Percentiles rank a stretch among this genome's conserved stretches.
These are phyloP conservation scores for Drosophila helvetica DNA, from an alignment of 2,888 invertebrate genomes.

Conservation along the genomic window DNA sequence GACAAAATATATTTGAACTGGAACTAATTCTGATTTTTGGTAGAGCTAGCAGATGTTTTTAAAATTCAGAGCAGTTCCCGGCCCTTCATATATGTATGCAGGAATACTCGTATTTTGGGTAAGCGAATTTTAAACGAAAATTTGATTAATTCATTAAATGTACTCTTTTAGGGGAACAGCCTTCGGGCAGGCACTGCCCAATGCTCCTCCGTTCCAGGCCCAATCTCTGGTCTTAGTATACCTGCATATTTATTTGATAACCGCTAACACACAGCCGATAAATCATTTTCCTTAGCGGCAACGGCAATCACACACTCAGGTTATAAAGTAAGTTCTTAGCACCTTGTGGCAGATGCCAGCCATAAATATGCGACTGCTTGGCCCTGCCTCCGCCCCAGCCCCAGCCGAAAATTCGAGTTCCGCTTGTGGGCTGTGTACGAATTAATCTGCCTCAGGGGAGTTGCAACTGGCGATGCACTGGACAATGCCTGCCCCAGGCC, in stretches of 20 bases:
- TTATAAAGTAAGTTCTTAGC: constrained; percentile 49
- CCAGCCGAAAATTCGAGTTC: constrained; percentile 15
- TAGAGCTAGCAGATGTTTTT: too few relatives aligned
- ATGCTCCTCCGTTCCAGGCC: not conserved
- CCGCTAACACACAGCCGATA: constrained; percentile 28
- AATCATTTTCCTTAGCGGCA: constrained; percentile 28
- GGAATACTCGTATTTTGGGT: too few relatives aligned
- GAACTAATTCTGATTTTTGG: not conserved
- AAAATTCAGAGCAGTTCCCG: not conserved
- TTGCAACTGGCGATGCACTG: constrained; percentile 14
- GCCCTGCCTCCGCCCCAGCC: constrained; percentile 14
- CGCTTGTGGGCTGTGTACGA: constrained; percentile 2
- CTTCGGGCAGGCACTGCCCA: not conserved
- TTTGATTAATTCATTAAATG: not conserved
- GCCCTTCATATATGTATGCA: too few relatives aligned
- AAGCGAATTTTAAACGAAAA: not conserved
- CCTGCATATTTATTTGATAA: constrained; percentile 16
- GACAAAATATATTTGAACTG: too few relatives aligned
- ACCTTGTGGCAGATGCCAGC: constrained; percentile 48
- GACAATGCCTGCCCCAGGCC: constrained; percentile 38
- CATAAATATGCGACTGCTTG: constrained; percentile 55
- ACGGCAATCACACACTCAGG: constrained; percentile 33
- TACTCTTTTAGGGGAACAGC: not conserved
- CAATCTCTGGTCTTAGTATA: constrained; percentile 3
- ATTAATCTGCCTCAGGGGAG: constrained; percentile 20